phyloP scores from a whole-genome alignment of 2,888 invertebrate species.

The Dynastes hyllus region DNA sequence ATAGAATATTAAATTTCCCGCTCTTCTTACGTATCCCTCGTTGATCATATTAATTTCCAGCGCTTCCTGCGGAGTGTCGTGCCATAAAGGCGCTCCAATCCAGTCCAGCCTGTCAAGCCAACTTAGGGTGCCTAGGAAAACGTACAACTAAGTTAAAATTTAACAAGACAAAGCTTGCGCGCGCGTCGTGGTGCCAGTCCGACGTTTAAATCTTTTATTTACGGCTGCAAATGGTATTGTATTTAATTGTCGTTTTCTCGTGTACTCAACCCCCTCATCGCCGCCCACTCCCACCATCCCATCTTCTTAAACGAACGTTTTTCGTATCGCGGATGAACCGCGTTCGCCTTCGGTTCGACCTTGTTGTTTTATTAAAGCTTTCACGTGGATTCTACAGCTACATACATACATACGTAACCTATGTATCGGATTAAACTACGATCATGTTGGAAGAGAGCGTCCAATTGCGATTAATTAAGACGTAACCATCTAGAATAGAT shows the following conservation, averaged over 20 bases:
- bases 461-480: no score
- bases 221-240: conserved; percentile 34
- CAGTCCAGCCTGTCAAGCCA: conserved; percentile 85
- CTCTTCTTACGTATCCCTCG: conserved; percentile 83
- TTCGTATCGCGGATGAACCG: neutral
- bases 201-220: conserved; percentile 41
- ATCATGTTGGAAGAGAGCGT: no score
- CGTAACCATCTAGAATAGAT: no score
- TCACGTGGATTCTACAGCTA: neutral
- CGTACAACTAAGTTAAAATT: conserved; percentile 27
- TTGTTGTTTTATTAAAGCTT: neutral
- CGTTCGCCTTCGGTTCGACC: neutral
- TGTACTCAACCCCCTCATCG: neutral
- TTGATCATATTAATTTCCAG: conserved; percentile 77
- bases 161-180: conserved; percentile 17
- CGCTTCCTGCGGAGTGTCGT: conserved; percentile 76
- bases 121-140: conserved; percentile 76
- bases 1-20: conserved; percentile 82
- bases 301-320: conserved; percentile 4
- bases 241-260: conserved; percentile 43
- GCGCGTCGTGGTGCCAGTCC: neutral
- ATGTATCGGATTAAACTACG: no score
- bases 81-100: conserved; percentile 79
- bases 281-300: neutral
- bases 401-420: no score